phyloP scores from a whole-genome alignment of 2,888 invertebrate genomes.

The Caenorhabditis macrosperma region DNA sequence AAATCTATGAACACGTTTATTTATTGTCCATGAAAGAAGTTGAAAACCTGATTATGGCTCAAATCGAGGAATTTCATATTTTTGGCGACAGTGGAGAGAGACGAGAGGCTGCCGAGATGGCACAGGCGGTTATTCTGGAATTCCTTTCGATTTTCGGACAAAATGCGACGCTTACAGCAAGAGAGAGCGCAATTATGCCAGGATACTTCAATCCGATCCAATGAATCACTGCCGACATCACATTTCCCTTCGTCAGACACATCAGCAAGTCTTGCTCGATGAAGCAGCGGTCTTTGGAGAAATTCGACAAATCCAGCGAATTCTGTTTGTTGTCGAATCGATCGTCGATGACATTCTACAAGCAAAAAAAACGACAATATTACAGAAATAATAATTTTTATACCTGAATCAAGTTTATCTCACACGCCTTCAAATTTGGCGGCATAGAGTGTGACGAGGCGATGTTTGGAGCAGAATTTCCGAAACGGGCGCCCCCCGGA shows the following conservation, averaged over 20 bases:
- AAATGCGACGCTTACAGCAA: conserved; percentile 36
- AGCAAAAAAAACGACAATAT: no score
- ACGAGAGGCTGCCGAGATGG: conserved; percentile 67
- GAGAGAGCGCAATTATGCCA: conserved; percentile 64
- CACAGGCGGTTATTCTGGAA: conserved; percentile 70
- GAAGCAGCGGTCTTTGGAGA: conserved; percentile 68
- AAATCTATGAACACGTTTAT: conserved; percentile 59
- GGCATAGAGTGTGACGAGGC: no score
- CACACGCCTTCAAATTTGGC: background rate
- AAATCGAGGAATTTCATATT: conserved; percentile 72
- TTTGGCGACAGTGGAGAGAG: conserved; percentile 67
- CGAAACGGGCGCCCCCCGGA: no score
- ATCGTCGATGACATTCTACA: conserved; percentile 68
- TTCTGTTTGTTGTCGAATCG: conserved; percentile 66
- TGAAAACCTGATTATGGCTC: conserved; percentile 76
- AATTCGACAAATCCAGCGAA: conserved; percentile 74
- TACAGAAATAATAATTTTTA: no score
- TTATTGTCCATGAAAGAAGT: background rate
- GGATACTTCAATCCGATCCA: conserved; percentile 70
- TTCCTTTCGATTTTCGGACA: background rate
- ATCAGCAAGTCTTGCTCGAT: conserved; percentile 58
- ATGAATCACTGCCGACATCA: conserved; percentile 72
- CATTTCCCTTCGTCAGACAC: conserved; percentile 71
- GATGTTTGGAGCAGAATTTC: no score
- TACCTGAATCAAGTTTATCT: background rate